Percentiles rank a stretch among this genome's conserved stretches.
phyloP scores from a whole-genome alignment of 1,140 invertebrate genomes.

The Drosophila littoralis region DNA sequence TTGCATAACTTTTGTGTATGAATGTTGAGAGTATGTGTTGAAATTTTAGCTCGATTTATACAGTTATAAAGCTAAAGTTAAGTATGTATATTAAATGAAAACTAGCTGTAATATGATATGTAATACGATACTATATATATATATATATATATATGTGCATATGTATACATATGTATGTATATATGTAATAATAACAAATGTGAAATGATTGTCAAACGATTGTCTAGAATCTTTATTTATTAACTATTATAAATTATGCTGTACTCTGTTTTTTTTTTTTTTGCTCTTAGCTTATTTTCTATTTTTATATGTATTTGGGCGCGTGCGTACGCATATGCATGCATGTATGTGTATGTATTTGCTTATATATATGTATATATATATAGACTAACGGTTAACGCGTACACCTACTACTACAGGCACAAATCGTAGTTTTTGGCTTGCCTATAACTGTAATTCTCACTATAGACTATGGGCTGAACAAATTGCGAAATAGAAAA shows the following conservation, averaged over 20 bases:
- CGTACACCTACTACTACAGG: conserved; percentile 1
- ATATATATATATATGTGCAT: conserved; percentile 32
- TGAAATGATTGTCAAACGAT: conserved; percentile 54
- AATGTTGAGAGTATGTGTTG: conserved; percentile 23
- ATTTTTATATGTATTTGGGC: conserved; percentile 1
- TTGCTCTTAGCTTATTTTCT: neutral
- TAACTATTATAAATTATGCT: conserved; percentile 27
- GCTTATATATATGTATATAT: conserved; percentile 22
- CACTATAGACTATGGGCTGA: neutral
- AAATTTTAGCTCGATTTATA: conserved; percentile 36
- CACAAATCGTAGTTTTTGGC: conserved; percentile 15
- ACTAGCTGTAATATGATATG: conserved; percentile 8
- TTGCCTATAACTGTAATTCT: conserved; percentile 15
- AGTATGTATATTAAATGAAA: conserved; percentile 4
- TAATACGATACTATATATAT: conserved; percentile 25
- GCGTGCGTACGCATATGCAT: conserved; percentile 9
- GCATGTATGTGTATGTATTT: conserved; percentile 32
- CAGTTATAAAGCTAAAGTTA: neutral
- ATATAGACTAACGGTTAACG: conserved; percentile 19
- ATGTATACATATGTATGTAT: conserved; percentile 23
- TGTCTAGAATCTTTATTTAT: conserved; percentile 46
- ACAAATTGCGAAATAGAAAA: too few relatives aligned
- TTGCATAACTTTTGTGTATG: conserved; percentile 27
- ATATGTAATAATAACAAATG: conserved; percentile 54
- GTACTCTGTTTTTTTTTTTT: neutral